Conservation (phyloP, 35 echinoderm and acorn worm genomes). For the Apostichopus japonicus region DNA sequence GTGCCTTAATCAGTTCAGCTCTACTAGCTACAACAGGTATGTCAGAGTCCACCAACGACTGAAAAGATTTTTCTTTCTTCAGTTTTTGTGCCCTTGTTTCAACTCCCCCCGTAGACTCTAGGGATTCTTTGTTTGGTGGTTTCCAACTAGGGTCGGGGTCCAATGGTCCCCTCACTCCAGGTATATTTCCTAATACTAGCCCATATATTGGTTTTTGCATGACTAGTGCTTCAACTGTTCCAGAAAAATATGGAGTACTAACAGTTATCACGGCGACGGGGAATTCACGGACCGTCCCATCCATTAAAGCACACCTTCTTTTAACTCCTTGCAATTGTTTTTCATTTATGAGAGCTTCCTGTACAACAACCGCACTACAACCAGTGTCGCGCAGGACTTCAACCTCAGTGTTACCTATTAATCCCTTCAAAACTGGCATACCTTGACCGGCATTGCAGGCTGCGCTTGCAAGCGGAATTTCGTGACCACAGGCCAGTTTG, state of each 20-base stretch:
- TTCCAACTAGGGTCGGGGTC: background rate
- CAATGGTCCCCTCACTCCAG: background rate
- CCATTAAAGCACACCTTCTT: background rate
- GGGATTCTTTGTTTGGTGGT: too few relatives aligned
- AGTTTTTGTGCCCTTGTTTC: background rate
- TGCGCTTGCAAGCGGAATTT: too few relatives aligned
- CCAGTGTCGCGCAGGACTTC: slow-evolving; percentile 17
- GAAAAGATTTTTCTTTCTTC: too few relatives aligned
- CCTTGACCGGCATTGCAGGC: too few relatives aligned
- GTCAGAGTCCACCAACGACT: too few relatives aligned
- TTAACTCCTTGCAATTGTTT: background rate
- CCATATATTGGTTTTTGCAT: background rate
- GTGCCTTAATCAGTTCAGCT: too few relatives aligned
- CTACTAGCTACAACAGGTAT: too few relatives aligned
- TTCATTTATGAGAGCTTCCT: background rate
- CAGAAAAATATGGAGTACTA: slow-evolving; percentile 27
- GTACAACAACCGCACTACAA: slow-evolving; percentile 29
- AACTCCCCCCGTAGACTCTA: background rate
- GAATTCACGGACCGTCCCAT: slow-evolving; percentile 27
- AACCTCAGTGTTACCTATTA: background rate
- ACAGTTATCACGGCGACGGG: background rate
- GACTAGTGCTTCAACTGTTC: background rate
- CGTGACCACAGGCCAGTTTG: background rate
- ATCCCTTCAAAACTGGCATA: background rate
- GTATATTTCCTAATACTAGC: slow-evolving; percentile 29